These are phyloP conservation scores for Lydus trimaculatus DNA, from an alignment of 2,888 invertebrate genomes.

Conservation along the genomic window DNA sequence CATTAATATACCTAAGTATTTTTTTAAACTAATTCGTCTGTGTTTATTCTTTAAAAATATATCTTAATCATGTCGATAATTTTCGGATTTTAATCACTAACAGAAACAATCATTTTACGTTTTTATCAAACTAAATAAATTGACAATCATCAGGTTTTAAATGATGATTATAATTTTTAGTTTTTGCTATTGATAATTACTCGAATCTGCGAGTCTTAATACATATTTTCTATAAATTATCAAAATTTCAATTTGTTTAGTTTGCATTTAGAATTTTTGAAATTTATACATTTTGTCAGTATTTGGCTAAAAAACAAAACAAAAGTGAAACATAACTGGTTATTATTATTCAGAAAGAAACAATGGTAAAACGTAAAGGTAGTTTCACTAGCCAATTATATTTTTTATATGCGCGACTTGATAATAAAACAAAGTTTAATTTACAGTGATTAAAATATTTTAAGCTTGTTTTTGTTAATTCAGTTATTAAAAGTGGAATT, in stretches of 20 bases:
- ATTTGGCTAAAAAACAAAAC: no score
- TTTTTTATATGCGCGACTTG: no score
- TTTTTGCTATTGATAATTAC: background rate
- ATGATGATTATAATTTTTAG: background rate
- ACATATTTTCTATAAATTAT: background rate
- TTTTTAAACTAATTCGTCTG: background rate
- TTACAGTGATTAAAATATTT: background rate
- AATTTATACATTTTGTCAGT: no score
- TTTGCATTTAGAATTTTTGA: background rate
- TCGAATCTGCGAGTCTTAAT: background rate
- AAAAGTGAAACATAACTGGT: no score
- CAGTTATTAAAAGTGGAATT: background rate
- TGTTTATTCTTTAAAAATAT: background rate
- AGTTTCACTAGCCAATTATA: background rate
- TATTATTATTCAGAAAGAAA: background rate
- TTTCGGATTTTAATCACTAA: background rate
- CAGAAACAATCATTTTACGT: background rate
- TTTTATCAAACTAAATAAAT: background rate
- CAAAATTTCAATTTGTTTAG: background rate
- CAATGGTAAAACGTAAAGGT: background rate
- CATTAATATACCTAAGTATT: background rate
- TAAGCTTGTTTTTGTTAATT: background rate
- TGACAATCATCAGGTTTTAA: background rate
- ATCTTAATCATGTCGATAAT: background rate
- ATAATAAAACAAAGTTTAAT: background rate